Conservation (phyloP, 2,113 vertebrate genomes). For the Willisornis vidua region DNA sequence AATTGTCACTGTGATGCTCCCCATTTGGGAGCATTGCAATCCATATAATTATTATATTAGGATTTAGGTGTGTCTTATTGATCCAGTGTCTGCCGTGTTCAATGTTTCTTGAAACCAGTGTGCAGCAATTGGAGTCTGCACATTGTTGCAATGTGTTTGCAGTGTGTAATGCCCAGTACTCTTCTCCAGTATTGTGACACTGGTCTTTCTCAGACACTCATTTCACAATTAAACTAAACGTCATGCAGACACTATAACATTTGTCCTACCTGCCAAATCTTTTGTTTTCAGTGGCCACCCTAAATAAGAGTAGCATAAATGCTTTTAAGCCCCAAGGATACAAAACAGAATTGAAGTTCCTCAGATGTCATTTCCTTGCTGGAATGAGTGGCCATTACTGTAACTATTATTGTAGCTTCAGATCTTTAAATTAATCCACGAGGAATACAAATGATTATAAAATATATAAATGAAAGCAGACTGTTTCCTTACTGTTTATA, state of each 20-base stretch:
- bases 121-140: rapidly evolving
- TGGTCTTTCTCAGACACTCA: neutral
- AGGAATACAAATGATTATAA: neutral
- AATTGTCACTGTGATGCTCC: neutral
- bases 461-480: neutral
- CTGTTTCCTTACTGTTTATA: neutral
- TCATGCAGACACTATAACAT: neutral
- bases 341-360: neutral
- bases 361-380: neutral
- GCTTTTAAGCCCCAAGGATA: neutral
- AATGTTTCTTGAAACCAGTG: neutral
- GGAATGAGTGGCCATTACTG: neutral
- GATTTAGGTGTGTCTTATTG: neutral
- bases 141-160: neutral
- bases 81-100: neutral
- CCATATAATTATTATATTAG: rapidly evolving
- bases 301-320: neutral
- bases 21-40: neutral
- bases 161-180: neutral
- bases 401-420: neutral
- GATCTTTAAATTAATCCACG: neutral
- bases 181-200: neutral
- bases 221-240: neutral
- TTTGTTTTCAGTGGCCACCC: neutral
- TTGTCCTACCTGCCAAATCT: neutral